phyloP scores from a whole-genome alignment of 2,797 vertebrate species.

The Macrochelys suwanniensis region DNA sequence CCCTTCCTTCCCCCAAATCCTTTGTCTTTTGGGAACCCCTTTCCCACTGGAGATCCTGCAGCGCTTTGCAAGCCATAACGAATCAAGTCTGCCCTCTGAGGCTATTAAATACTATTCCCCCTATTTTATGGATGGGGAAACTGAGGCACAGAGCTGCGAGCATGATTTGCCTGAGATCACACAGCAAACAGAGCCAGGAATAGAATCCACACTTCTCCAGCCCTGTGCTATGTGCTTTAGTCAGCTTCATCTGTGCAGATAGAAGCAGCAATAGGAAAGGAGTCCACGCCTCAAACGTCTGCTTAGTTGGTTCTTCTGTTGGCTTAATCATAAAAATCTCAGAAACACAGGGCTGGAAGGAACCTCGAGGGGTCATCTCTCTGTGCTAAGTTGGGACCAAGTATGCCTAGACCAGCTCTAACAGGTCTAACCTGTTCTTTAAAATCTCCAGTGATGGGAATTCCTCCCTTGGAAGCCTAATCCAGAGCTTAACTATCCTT shows the following conservation, averaged over 20 bases:
- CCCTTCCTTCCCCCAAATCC: not conserved
- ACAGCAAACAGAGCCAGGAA: not conserved
- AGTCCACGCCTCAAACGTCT: not conserved
- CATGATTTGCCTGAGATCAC: rapidly evolving
- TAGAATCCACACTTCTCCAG: not conserved
- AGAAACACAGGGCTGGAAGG: not conserved
- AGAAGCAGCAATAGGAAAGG: not conserved
- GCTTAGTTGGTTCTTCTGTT: not conserved
- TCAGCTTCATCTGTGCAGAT: not conserved
- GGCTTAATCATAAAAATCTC: not conserved
- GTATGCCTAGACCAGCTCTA: not conserved
- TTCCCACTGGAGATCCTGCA: not conserved
- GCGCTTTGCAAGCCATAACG: not conserved
- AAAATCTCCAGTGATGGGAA: not conserved
- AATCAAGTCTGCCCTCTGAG: not conserved
- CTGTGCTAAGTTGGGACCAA: not conserved
- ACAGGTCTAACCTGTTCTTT: not conserved
- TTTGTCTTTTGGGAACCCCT: not conserved
- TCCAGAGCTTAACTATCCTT: not conserved
- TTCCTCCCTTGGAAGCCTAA: not conserved
- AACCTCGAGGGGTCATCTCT: not conserved
- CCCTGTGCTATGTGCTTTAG: rapidly evolving
- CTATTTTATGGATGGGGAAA: not conserved
- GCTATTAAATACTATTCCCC: not conserved
- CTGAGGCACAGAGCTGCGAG: not conserved